Conservation (phyloP, 2,888 invertebrate species). For the Nemotelus nigrinus region DNA sequence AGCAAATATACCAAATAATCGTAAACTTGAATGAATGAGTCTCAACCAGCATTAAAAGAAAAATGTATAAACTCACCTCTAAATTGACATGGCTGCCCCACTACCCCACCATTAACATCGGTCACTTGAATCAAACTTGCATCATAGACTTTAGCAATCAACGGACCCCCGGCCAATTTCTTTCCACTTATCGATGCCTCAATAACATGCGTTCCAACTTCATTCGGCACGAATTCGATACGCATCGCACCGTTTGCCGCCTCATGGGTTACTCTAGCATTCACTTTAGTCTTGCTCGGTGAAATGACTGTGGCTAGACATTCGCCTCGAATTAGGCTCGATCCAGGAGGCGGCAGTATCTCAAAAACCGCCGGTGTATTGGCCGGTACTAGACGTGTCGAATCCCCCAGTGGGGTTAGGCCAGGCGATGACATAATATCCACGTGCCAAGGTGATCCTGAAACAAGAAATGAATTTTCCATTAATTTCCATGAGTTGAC, state of each 20-base stretch:
- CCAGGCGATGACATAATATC: slow-evolving; percentile 84
- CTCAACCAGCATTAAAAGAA: too few relatives aligned
- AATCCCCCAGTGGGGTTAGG: slow-evolving; percentile 85
- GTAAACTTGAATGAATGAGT: neutral
- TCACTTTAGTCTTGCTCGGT: slow-evolving; percentile 84
- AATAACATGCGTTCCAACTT: slow-evolving; percentile 94
- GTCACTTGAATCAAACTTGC: slow-evolving; percentile 93
- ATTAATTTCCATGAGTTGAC: neutral
- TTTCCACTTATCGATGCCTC: slow-evolving; percentile 91
- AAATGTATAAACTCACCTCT: slow-evolving; percentile 64
- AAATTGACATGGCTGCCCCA: slow-evolving; percentile 96
- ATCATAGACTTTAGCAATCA: slow-evolving; percentile 94
- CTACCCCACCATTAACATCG: slow-evolving; percentile 91
- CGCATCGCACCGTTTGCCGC: slow-evolving; percentile 84
- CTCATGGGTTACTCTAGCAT: slow-evolving; percentile 84
- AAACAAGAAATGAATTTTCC: slow-evolving; percentile 56
- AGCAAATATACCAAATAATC: neutral
- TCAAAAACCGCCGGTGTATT: slow-evolving; percentile 91
- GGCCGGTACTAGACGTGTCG: slow-evolving; percentile 89
- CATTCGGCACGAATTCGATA: slow-evolving; percentile 91
- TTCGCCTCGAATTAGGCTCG: slow-evolving; percentile 68
- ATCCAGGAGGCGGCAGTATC: slow-evolving; percentile 67
- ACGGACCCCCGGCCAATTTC: slow-evolving; percentile 88
- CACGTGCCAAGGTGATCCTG: slow-evolving; percentile 95
- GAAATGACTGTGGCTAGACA: slow-evolving; percentile 77